Percentiles rank a stretch among this genome's conserved stretches.
Evolutionary conservation across 2,888 invertebrate genomes (phyloP).

Genomic region (Hypercompe scribonia): DNA sequence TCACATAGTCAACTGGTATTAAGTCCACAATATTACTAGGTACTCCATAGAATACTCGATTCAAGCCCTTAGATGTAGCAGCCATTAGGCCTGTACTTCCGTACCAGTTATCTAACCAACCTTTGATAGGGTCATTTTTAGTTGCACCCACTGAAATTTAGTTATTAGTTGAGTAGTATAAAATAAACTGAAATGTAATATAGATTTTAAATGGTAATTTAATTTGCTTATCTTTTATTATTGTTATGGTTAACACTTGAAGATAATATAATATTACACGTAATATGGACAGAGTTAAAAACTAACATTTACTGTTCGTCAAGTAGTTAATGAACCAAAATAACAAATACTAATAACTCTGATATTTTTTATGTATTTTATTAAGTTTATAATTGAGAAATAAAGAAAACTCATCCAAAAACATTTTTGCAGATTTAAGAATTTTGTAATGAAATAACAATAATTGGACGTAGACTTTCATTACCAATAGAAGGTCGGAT

Average conservation of each 20-base stretch:
- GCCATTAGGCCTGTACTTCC: slow-evolving; percentile 42
- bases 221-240: too few relatives aligned
- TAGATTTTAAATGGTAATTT: too few relatives aligned
- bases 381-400: too few relatives aligned
- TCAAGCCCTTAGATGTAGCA: slow-evolving; percentile 39
- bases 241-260: too few relatives aligned
- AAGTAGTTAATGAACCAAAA: not conserved
- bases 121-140: slow-evolving; percentile 46
- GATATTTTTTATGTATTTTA: too few relatives aligned
- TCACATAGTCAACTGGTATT: slow-evolving; percentile 58
- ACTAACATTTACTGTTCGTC: too few relatives aligned
- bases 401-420: too few relatives aligned
- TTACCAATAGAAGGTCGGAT: slow-evolving; percentile 70
- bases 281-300: too few relatives aligned
- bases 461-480: not conserved
- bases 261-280: too few relatives aligned
- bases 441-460: too few relatives aligned
- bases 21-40: slow-evolving; percentile 40
- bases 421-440: not conserved
- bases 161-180: not conserved
- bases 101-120: slow-evolving; percentile 57
- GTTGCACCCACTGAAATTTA: slow-evolving; percentile 48
- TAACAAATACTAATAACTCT: not conserved
- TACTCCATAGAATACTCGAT: slow-evolving; percentile 36
- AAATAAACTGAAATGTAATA: too few relatives aligned